Percentiles rank a stretch among this genome's conserved stretches.
phyloP scores from a whole-genome alignment of 1,140 invertebrate species.

The Diuraphis noxia region DNA sequence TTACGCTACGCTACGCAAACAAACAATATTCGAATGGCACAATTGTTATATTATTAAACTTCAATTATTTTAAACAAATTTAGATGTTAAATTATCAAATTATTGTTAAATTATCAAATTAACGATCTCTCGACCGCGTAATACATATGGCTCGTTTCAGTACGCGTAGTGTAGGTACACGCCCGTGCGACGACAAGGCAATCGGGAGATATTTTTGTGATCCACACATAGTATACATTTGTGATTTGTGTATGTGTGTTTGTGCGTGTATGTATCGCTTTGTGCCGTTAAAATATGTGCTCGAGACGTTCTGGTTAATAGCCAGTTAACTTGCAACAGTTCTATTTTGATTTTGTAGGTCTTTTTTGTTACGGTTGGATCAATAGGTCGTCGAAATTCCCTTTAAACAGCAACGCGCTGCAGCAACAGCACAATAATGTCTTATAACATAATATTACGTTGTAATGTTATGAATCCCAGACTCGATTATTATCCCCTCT shows the following conservation, averaged over 20 bases:
- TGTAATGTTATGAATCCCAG: background rate
- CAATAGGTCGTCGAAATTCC: conserved; percentile 36
- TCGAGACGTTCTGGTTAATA: conserved; percentile 23
- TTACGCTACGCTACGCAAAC: background rate
- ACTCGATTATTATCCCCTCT: background rate
- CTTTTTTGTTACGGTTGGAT: conserved; percentile 33
- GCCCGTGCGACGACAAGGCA: background rate
- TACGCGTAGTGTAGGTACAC: background rate
- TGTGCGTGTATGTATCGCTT: background rate
- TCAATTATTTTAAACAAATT: background rate
- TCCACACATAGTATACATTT: background rate
- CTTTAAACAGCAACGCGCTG: background rate
- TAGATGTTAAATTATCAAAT: too few species aligned
- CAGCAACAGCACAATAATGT: background rate
- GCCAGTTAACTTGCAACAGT: conserved; percentile 23
- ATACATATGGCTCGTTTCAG: background rate
- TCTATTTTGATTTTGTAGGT: conserved; percentile 38
- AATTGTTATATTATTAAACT: background rate
- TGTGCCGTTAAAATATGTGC: conserved; percentile 22
- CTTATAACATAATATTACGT: background rate
- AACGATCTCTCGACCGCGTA: background rate
- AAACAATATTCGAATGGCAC: background rate
- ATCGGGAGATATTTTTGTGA: background rate
- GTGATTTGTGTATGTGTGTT: background rate
- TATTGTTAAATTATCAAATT: too few species aligned